A percentile compares a stretch with the other conserved stretches of the same genome.
Conservation (phyloP, 2,113 vertebrate genomes). For the Siniperca knerii region DNA sequence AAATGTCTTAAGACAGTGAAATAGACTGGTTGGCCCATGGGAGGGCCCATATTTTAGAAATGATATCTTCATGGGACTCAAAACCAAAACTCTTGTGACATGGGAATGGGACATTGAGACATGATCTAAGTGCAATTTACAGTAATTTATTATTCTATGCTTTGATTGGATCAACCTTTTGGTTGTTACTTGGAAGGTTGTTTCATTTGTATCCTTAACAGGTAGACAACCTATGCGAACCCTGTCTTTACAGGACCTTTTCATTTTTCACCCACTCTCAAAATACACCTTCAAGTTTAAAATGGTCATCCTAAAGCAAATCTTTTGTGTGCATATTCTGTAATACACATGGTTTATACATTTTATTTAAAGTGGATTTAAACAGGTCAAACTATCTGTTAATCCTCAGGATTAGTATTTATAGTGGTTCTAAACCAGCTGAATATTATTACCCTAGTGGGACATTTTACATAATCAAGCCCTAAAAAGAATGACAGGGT, state of each 20-base stretch:
- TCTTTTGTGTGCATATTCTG: neutral
- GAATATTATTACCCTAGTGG: slow-evolving; percentile 2
- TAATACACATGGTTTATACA: neutral
- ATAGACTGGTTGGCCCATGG: neutral
- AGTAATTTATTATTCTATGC: neutral
- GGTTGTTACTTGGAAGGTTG: neutral
- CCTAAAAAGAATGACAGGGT: neutral
- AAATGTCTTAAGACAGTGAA: slow-evolving; percentile 23
- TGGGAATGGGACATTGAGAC: neutral
- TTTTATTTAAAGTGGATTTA: neutral
- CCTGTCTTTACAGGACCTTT: neutral
- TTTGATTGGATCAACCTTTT: neutral
- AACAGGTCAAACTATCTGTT: neutral
- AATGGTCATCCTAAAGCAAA: too few relatives aligned
- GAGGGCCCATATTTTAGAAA: slow-evolving; percentile 36
- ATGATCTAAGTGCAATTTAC: neutral
- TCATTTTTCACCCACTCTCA: neutral
- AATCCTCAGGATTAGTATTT: neutral
- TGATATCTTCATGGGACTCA: slow-evolving; percentile 24
- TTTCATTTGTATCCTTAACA: neutral
- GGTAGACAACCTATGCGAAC: neutral
- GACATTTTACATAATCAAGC: neutral
- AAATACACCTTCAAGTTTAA: neutral
- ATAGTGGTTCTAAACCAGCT: neutral
- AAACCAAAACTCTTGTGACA: neutral